Evolutionary conservation across 92 coral and sea anemone species (phyloP), one percentile per base, ranked within the genome.

Genomic region (Plumapathes pennacea): DNA sequence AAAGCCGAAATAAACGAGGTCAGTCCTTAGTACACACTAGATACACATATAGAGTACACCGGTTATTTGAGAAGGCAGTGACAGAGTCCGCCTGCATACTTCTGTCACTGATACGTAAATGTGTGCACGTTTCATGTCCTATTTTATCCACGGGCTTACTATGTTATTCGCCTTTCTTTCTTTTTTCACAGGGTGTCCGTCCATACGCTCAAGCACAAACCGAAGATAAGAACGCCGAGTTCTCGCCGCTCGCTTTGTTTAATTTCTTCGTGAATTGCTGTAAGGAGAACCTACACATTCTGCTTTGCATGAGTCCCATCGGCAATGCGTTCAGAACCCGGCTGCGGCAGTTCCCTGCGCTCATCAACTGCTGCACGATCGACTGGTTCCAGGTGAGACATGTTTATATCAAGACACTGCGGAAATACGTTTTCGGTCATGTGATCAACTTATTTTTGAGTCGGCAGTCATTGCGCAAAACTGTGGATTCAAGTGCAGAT

Each of bases 311-410:
- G 99, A 94, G 99, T 69, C 99, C 99, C 20, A 94, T 94, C 25
- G 99, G 99, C 1, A 95, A 94, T 46, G 99, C 99, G 10, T 94
- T 94, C 80, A 89, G 99, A 48, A 94, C 84, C 80, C 82, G 99
- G 39, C 77, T 94, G 25, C 76, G 99, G 25, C 99, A 94, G 78
- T 94, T 94, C 55, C 99, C 99, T 15, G 95, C 99, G 1, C 89
- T 94, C 10, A 94, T 94, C 80, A 94, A 94, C 76, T 94, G 99
- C 59, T 94, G 99, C 38, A 94, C 99, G 25, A 92, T 92, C 37
- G 98, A 92, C 60, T 92, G 98, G 98, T 92, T 92, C 72, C 97
- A 91, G 86, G 95, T 87, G 55, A 66, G n/a, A n/a, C n/a, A n/a
- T n/a, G n/a, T n/a, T n/a, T n/a, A n/a, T n/a, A n/a, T 67, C 25